Evolutionary conservation across 2,797 vertebrate species (phyloP), one percentile per base, ranked within the genome.

Genomic region (Alectoris magna): DNA sequence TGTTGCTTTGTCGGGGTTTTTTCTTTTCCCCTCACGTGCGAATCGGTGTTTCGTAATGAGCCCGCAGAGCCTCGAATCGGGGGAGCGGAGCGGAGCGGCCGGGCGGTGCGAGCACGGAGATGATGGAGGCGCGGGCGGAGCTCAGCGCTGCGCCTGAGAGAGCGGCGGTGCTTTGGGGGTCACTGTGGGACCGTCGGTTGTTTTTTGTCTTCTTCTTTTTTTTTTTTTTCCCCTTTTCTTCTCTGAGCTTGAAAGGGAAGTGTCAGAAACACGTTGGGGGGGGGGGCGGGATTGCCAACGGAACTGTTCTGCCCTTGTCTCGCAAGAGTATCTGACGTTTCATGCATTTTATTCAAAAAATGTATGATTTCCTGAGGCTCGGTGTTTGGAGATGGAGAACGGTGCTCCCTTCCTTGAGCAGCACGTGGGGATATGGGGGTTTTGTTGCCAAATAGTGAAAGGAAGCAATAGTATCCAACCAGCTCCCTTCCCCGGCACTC

Each of bases 31-130:
- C 31, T 66, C 44, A 0, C 29, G 21, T 63, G 36, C 43, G 66
- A 8, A 14, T 83, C 23, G 41, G 38, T 87, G 77, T 92, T 94
- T 88, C 68, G 22, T 88, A 84, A 91, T 63, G 90, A 84, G 64
- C 34, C 91, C 44, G 90, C 88, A 86, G 73, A 75, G 90, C 88
- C 8, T 4, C 6, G 63, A 3, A 3, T 29, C 59, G 14, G 38
- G 48, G 87, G 82, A 14, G 38, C 44, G 87, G 87, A 79, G 90
- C 87, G 21, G 10, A 55, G 87, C 93, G 43, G 84, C 74, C 17
- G 3, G 84, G 14, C 3, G 91, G 70, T 49, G 64, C 1, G 2
- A 73, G 85, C 85, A 26, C 83, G 63, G 18, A 56, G 73, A 81
- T 70, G 76, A 88, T 70, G 17, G 76, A 88, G 70, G 11, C 23